phyloP scores from a whole-genome alignment of 2,113 vertebrate species.

The Gallinago jamesoni region DNA sequence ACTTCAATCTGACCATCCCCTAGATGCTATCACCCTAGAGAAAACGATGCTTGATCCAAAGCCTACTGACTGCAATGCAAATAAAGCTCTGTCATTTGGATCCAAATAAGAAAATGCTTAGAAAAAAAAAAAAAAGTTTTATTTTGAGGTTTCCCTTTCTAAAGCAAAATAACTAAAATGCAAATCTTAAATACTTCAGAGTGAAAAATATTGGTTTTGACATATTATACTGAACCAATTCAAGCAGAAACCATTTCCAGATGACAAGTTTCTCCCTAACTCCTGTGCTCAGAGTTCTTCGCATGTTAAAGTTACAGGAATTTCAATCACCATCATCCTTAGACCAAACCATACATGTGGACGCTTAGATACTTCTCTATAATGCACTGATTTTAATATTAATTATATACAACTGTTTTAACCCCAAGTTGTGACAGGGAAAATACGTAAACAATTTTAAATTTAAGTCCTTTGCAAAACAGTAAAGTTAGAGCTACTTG shows the following conservation, averaged over 20 bases:
- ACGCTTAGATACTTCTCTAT: background rate
- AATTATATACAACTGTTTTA: background rate
- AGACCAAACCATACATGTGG: background rate
- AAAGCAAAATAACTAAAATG: background rate
- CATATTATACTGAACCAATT: background rate
- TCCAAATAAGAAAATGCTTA: background rate
- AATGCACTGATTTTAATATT: background rate
- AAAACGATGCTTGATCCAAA: background rate
- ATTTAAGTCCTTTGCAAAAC: background rate
- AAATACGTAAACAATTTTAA: background rate
- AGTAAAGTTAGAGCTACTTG: background rate
- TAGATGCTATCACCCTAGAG: background rate
- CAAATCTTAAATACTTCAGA: background rate
- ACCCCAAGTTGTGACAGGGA: background rate
- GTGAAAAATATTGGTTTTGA: background rate
- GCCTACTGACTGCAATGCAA: background rate
- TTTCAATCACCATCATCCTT: background rate
- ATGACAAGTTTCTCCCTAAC: background rate
- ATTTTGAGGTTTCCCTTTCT: background rate
- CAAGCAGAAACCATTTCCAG: background rate
- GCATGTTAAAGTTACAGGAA: background rate
- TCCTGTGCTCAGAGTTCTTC: background rate
- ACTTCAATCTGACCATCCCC: background rate
- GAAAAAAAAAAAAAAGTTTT: background rate
- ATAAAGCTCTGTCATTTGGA: background rate